Evolutionary conservation across 2,888 invertebrate genomes (phyloP), one percentile per base, ranked within the genome.

Genomic region (Drosophila monieri): DNA sequence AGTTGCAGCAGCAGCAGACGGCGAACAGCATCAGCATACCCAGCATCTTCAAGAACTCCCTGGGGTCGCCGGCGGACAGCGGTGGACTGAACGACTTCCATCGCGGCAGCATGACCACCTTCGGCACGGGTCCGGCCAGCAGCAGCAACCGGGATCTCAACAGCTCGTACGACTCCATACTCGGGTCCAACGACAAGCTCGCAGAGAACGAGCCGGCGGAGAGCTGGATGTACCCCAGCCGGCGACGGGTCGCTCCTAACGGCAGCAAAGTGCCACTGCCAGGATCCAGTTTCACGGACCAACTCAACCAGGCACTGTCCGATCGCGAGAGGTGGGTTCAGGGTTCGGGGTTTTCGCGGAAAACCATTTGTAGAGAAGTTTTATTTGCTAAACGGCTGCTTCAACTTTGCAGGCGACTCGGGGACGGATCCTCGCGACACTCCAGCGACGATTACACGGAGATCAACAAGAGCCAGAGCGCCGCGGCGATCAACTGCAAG

Each of bases 271-370:
- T 89, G 57, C 96, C 96, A 68, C 68, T 88, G 62, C 96, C 96
- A 65, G 95, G 96, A 53, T 94, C 96, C 75, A 96, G 95, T 61
- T 93, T 97, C 78, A 96, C 96, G 18, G 97, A 97, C 92, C 97
- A 97, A 91, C 93, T 97, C 85, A 96, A 96, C 93, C 96, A 96
- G 91, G 96, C 97, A 84, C 92, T 97, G 87, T 96, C 97, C 68
- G 97, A 97, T 92, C 93, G 97, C 80, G 96, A 97, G 92, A 94
- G 96, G 90, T 94, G 95, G 68, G 79, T 74, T 15, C 8, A 5
- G 18, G 37, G 21, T 48, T 15, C 9, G 39, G 55, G 32, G 32
- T 32, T 35, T 35, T 35, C n/a, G n/a, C 1, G 12, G 35, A 35
- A n/a, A 35, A 14, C 32, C 32, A 2, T 3, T 32, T 32, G 35